Conservation (phyloP, 2,797 vertebrate species). For the Scyliorhinus canicula region DNA sequence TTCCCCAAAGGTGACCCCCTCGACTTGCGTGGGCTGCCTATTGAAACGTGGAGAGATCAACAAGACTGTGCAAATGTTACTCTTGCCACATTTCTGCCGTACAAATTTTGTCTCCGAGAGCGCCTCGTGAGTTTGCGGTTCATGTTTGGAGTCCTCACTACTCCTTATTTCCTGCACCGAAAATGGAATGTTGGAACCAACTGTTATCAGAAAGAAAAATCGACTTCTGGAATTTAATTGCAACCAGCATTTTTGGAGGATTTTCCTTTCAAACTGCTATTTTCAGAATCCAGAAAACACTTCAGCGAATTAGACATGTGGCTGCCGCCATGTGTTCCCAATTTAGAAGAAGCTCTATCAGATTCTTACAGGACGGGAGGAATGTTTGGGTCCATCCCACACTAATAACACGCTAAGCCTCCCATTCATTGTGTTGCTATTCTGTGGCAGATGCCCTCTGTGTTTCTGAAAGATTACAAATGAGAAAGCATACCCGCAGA, state of each 20-base stretch:
- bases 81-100: neutral
- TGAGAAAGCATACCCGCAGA: neutral
- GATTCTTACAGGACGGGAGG: neutral
- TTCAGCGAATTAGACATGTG: neutral
- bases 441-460: neutral
- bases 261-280: neutral
- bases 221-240: neutral
- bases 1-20: neutral
- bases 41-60: neutral
- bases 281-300: neutral
- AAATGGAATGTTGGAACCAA: neutral
- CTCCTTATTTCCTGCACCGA: conserved; percentile 12
- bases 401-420: neutral
- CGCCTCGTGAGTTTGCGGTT: neutral
- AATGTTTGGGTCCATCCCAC: neutral
- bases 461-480: neutral
- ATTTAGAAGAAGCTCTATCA: conserved; percentile 1
- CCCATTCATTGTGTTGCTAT: neutral
- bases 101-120: neutral
- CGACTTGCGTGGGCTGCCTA: neutral
- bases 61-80: neutral
- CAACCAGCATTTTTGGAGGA: neutral
- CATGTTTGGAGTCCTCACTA: neutral
- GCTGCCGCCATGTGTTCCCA: neutral
- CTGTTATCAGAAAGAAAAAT: conserved; percentile 9